Evolutionary conservation across 92 coral and sea anemone genomes (phyloP).

Genomic region (Epizoanthus rinbou): DNA sequence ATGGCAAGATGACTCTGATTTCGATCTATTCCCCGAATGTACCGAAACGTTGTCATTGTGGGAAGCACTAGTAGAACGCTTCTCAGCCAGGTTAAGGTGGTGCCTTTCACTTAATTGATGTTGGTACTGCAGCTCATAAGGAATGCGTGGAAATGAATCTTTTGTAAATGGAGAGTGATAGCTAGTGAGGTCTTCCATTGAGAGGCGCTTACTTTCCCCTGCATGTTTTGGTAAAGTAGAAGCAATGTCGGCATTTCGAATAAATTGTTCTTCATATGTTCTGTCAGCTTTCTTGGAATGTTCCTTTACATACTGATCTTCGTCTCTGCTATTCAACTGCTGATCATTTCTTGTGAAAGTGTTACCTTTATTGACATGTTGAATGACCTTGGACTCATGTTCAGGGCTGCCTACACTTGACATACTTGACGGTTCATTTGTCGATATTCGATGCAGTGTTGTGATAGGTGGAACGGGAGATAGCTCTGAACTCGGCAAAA

Average conservation of each 20-base stretch:
- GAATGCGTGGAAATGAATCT: slow-evolving; percentile 4
- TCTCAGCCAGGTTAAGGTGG: neutral
- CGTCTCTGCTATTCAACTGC: neutral
- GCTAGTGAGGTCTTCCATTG: slow-evolving; percentile 28
- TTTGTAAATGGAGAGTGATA: slow-evolving; percentile 26
- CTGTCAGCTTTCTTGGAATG: neutral
- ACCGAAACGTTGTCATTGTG: neutral
- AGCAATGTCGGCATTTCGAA: neutral
- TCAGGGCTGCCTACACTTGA: neutral
- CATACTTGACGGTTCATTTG: neutral
- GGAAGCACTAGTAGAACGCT: neutral
- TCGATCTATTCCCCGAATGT: neutral
- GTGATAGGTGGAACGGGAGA: neutral
- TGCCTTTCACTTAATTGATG: slow-evolving; percentile 10
- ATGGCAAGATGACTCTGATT: neutral
- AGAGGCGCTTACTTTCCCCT: slow-evolving; percentile 12
- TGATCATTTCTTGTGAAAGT: neutral
- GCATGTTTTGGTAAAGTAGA: neutral
- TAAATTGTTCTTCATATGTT: neutral
- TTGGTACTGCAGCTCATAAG: neutral
- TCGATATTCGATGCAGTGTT: neutral
- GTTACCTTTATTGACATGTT: neutral
- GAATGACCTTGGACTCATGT: neutral
- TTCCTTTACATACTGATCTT: neutral
- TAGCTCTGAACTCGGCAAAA: neutral